These are phyloP conservation scores for Pelodytes ibericus DNA, from an alignment of 2,797 vertebrate genomes.

Conservation along the genomic window DNA sequence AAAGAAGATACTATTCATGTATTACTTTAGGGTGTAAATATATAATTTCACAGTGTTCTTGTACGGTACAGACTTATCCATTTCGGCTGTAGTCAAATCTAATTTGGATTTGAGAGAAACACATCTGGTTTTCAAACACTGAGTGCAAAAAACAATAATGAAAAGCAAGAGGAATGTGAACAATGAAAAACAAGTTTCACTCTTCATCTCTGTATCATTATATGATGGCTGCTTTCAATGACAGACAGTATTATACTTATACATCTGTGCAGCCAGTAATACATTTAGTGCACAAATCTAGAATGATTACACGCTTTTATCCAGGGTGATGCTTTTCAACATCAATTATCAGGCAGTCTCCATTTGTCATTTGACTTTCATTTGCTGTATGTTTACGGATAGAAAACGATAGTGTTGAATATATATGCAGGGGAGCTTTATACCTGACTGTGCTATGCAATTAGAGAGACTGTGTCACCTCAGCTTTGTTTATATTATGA, in stretches of 20 bases:
- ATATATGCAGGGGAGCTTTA: too few species aligned
- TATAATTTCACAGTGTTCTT: constrained; percentile 20
- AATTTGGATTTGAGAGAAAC: constrained; percentile 25
- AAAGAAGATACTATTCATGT: constrained; percentile 32
- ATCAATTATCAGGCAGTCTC: background rate
- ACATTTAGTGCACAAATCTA: constrained; percentile 17
- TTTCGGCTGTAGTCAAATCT: background rate
- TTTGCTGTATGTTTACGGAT: background rate
- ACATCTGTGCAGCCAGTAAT: constrained; percentile 23
- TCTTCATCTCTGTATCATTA: constrained; percentile 38
- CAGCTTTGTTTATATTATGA: too few species aligned
- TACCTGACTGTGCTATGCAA: too few species aligned
- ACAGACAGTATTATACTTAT: constrained; percentile 37
- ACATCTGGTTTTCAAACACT: background rate
- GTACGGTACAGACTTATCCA: background rate
- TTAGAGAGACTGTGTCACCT: too few species aligned
- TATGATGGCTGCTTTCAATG: constrained; percentile 29
- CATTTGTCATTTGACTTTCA: constrained; percentile 13
- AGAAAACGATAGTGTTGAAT: too few species aligned
- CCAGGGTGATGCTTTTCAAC: constrained; percentile 17
- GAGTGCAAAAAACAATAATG: constrained; percentile 15
- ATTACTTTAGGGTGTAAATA: constrained; percentile 31
- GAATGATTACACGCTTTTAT: constrained; percentile 21
- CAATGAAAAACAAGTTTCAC: constrained; percentile 32
- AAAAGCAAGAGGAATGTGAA: constrained; percentile 11